Base-by-base conservation (phyloP, 1,140 invertebrate genomes). In the Sinonovacula constricta region DNA sequence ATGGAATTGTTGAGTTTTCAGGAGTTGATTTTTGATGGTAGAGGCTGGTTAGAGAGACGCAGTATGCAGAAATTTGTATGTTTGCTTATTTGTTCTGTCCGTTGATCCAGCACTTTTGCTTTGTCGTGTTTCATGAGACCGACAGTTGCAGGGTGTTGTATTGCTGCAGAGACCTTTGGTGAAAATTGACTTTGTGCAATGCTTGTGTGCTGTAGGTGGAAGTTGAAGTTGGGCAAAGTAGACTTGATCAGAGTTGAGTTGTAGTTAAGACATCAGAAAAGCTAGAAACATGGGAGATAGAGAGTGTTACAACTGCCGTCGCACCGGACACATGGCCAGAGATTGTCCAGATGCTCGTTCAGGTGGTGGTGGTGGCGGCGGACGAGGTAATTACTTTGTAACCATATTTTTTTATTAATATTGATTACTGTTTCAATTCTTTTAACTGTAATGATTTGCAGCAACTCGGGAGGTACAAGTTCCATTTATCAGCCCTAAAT, bases 131-230 rank as follows among this genome's bases (percentile, higher is more conserved):
- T n/a, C n/a, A n/a, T n/a, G n/a, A n/a, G n/a, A n/a, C n/a, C n/a
- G n/a, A n/a, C n/a, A n/a, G n/a, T n/a, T n/a, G n/a, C n/a, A n/a
- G n/a, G n/a, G n/a, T n/a, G n/a, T n/a, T n/a, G n/a, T n/a, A n/a
- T n/a, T n/a, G n/a, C n/a, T n/a, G n/a, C n/a, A n/a, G n/a, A n/a
- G n/a, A n/a, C n/a, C n/a, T n/a, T n/a, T n/a, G n/a, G n/a, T n/a
- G n/a, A n/a, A n/a, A n/a, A n/a, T n/a, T n/a, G n/a, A n/a, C n/a
- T n/a, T n/a, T n/a, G n/a, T n/a, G n/a, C n/a, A n/a, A n/a, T 74
- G 57, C 59, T 74, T 74, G 71, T 74, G 71, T 74, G 71, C 71
- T 74, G 71, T 74, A 74, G 71, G 71, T 74, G n/a, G 71, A 72
- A 74, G 71, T 74, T 74, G 71, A 57, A 49, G 36, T 60, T 59